phyloP scores from a whole-genome alignment of 2,888 invertebrate species.

The Urechis unicinctus region DNA sequence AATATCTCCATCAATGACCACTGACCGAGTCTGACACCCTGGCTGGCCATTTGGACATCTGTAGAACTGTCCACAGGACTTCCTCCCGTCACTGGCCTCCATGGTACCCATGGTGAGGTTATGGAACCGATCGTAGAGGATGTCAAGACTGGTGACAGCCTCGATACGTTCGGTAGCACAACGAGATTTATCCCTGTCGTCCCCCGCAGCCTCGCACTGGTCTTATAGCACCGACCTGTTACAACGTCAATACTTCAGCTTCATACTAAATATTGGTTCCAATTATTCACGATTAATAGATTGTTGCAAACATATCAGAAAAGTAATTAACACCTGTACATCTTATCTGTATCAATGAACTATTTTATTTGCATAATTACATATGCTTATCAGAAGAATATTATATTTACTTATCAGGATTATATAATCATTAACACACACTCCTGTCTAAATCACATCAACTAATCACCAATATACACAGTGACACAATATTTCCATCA shows the following conservation, averaged over 20 bases:
- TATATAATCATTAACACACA: too few species aligned
- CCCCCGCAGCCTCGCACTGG: conserved; percentile 39
- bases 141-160: conserved; percentile 51
- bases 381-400: too few species aligned
- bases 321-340: background rate
- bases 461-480: too few species aligned
- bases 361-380: too few species aligned
- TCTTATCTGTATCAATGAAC: background rate
- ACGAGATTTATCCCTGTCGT: conserved; percentile 34
- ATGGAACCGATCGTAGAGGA: conserved; percentile 50
- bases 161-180: conserved; percentile 52
- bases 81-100: conserved; percentile 45
- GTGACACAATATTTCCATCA: too few species aligned
- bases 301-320: background rate
- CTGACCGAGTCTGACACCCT: conserved; percentile 47
- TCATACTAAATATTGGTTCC: too few species aligned
- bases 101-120: conserved; percentile 48
- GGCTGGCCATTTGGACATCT: conserved; percentile 45
- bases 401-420: too few species aligned
- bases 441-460: too few species aligned
- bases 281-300: background rate
- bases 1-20: conserved; percentile 46
- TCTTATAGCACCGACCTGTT: conserved; percentile 45
- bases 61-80: conserved; percentile 47
- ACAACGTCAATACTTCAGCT: background rate